These are phyloP conservation scores for Oceanites oceanicus DNA, from an alignment of 2,113 vertebrate genomes.

Conservation along the genomic window DNA sequence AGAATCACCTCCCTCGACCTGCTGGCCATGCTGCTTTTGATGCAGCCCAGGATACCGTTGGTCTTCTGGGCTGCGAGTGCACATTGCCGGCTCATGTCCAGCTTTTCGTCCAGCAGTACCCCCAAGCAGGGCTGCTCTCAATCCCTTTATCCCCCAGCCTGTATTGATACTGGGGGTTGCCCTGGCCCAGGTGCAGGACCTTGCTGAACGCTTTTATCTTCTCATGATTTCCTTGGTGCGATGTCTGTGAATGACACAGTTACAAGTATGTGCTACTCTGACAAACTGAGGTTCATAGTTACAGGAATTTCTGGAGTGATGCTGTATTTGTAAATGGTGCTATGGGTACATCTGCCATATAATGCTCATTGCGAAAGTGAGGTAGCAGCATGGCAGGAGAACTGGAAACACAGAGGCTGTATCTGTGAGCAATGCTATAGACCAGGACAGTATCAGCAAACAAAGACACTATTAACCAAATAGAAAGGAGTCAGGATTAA, in stretches of 20 bases:
- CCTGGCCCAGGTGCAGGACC: too few species aligned
- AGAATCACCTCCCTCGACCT: too few species aligned
- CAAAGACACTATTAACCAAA: conserved; percentile 39
- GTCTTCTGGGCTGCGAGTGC: too few species aligned
- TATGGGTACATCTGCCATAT: neutral
- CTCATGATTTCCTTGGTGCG: neutral
- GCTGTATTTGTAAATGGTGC: conserved; percentile 14
- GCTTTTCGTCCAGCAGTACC: too few species aligned
- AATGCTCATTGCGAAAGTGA: conserved; percentile 1
- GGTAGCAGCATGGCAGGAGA: neutral
- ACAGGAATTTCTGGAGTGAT: conserved; percentile 8
- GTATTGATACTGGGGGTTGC: too few species aligned
- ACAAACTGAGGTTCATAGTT: neutral
- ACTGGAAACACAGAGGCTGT: neutral
- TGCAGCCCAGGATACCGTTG: too few species aligned
- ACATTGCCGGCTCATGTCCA: too few species aligned
- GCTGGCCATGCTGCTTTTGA: too few species aligned
- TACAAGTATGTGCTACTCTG: neutral
- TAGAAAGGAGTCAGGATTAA: conserved; percentile 19
- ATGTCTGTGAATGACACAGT: neutral
- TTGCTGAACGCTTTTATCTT: neutral
- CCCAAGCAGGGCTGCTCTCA: too few species aligned
- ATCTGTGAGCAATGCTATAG: neutral
- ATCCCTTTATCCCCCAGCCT: too few species aligned
- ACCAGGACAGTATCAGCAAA: conserved; percentile 3